A percentile compares a stretch with the other conserved stretches of the same genome.
phyloP scores from a whole-genome alignment of 92 coral and sea anemone species.

The Phenganax subtilis region DNA sequence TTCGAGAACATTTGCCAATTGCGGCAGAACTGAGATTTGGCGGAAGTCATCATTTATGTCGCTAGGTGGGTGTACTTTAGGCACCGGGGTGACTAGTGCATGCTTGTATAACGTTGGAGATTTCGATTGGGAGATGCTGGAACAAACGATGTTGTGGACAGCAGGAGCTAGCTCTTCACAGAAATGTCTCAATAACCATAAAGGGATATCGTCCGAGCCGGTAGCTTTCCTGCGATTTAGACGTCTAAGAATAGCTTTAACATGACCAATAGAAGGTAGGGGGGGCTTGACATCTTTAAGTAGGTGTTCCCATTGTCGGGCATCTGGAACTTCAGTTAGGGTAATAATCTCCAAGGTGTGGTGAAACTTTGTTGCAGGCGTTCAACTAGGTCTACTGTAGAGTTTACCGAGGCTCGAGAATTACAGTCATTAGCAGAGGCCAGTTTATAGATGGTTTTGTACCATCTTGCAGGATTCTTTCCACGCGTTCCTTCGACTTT shows the following conservation, averaged over 20 bases:
- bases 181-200: conserved; percentile 7
- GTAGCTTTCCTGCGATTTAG: conserved; percentile 4
- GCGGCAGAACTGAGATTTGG: conserved; percentile 35
- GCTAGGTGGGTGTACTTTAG: conserved; percentile 15
- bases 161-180: conserved; percentile 19
- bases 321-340: not conserved
- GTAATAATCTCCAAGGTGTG: conserved; percentile 11
- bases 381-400: conserved; percentile 15
- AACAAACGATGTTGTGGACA: conserved; percentile 5
- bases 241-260: not conserved
- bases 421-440: conserved; percentile 2
- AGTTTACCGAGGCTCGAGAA: not conserved
- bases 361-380: conserved; percentile 13
- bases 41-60: conserved; percentile 35
- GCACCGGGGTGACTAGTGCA: conserved; percentile 27
- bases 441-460: not conserved
- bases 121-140: conserved; percentile 5
- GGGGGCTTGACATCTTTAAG: conserved; percentile 5
- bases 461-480: not conserved
- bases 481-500: conserved; percentile 1
- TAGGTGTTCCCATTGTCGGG: not conserved
- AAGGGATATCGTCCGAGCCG: not conserved
- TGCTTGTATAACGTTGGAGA: conserved; percentile 22
- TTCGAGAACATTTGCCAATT: conserved; percentile 34
- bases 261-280: conserved; percentile 8